Evolutionary conservation across 2,113 vertebrate genomes (phyloP).

Genomic region (Pagrus major): DNA sequence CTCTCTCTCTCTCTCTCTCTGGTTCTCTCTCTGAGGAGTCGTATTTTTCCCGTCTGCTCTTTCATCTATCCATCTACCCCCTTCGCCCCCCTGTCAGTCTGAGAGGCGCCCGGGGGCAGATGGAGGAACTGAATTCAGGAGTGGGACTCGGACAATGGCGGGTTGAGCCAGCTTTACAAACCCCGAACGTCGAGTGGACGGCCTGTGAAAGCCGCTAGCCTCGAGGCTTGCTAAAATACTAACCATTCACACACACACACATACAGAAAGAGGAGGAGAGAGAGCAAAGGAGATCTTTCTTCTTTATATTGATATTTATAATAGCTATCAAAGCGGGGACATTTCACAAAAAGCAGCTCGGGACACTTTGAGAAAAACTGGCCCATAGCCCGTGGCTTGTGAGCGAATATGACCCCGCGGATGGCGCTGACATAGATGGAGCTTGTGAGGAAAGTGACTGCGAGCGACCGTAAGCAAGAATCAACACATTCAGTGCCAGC

Average conservation of each 20-base stretch:
- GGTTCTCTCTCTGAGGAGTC: constrained; percentile 53
- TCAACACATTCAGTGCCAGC: constrained; percentile 41
- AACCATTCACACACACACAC: constrained; percentile 46
- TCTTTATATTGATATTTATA: constrained; percentile 69
- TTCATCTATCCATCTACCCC: constrained; percentile 73
- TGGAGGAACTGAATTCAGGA: constrained; percentile 77
- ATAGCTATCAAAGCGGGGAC: constrained; percentile 64
- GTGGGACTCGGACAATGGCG: constrained; percentile 74
- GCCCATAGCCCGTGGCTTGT: constrained; percentile 64
- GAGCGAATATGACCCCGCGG: constrained; percentile 48
- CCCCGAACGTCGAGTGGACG: constrained; percentile 70
- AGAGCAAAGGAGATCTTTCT: constrained; percentile 50
- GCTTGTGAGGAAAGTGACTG: constrained; percentile 47
- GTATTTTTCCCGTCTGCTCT: constrained; percentile 61
- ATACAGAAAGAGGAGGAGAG: constrained; percentile 11
- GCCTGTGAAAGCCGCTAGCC: constrained; percentile 72
- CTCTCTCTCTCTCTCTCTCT: constrained; percentile 56
- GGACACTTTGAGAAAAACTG: constrained; percentile 59
- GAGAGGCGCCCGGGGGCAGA: constrained; percentile 74
- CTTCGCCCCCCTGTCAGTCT: constrained; percentile 56
- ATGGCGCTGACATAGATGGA: constrained; percentile 43
- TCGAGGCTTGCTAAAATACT: constrained; percentile 68
- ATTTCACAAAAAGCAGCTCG: constrained; percentile 58
- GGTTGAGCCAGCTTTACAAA: constrained; percentile 76
- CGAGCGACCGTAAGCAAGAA: constrained; percentile 46